Evolutionary conservation across 1,140 invertebrate species (phyloP).

Genomic region (Halictus rubicundus): DNA sequence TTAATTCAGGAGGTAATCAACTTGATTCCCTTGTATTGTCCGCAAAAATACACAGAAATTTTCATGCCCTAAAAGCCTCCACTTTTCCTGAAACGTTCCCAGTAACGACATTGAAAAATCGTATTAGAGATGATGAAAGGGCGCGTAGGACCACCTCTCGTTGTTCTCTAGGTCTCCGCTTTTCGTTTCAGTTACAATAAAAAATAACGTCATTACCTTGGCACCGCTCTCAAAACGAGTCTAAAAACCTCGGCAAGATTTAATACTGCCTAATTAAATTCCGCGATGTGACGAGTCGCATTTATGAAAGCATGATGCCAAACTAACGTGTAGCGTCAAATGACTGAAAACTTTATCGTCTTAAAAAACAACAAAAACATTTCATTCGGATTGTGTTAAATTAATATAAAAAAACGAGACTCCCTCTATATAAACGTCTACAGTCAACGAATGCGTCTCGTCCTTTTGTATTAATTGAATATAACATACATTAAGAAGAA

Average conservation of each 20-base stretch:
- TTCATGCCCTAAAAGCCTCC: conserved; percentile 62
- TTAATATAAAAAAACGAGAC: too few relatives aligned
- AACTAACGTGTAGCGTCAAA: too few relatives aligned
- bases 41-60: conserved; percentile 58
- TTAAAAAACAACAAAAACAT: too few relatives aligned
- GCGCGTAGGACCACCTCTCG: conserved; percentile 51
- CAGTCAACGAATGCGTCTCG: too few relatives aligned
- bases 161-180: conserved; percentile 39
- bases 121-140: conserved; percentile 67
- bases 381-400: too few relatives aligned
- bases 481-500: too few relatives aligned
- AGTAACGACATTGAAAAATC: conserved; percentile 71
- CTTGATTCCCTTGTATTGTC: conserved; percentile 38
- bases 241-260: conserved; percentile 31
- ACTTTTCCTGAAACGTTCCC: conserved; percentile 59
- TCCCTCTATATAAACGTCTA: too few relatives aligned
- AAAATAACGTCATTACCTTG: conserved; percentile 64
- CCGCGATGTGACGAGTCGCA: conserved; percentile 4
- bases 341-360: too few relatives aligned
- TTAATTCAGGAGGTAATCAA: conserved; percentile 38
- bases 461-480: too few relatives aligned
- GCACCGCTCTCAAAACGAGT: conserved; percentile 52
- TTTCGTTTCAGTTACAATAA: conserved; percentile 65
- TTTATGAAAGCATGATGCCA: not conserved
- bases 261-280: conserved; percentile 42